These are phyloP conservation scores for Acipenser oxyrinchus DNA, from an alignment of 2,797 vertebrate genomes.

Conservation along the genomic window DNA sequence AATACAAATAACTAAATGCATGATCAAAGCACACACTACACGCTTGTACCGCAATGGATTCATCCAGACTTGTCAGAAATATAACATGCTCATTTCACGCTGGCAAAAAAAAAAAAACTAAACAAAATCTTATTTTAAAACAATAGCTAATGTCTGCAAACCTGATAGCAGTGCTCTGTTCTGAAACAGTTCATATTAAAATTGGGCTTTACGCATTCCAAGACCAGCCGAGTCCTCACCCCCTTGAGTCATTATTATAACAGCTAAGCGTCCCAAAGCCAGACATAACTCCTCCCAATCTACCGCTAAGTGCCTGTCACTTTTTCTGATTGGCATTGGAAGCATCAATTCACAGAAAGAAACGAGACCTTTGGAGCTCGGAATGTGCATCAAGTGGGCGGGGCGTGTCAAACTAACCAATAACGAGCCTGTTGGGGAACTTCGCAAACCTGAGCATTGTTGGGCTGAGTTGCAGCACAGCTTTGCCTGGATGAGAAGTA, in stretches of 20 bases:
- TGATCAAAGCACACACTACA: too few relatives aligned
- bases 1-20: too few relatives aligned
- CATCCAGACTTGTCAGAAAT: too few relatives aligned
- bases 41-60: too few relatives aligned
- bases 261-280: slow-evolving; percentile 18
- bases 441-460: slow-evolving; percentile 59
- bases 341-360: slow-evolving; percentile 21
- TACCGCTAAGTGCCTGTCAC: slow-evolving; percentile 1
- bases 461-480: slow-evolving; percentile 46
- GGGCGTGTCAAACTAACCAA: slow-evolving; percentile 42
- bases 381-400: slow-evolving; percentile 40
- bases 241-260: slow-evolving; percentile 30
- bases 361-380: slow-evolving; percentile 28
- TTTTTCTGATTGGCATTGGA: slow-evolving; percentile 37
- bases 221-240: slow-evolving; percentile 19
- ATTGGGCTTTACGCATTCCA: slow-evolving; percentile 9
- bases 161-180: neutral
- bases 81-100: too few relatives aligned
- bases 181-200: slow-evolving; percentile 13
- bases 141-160: neutral
- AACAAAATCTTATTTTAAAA: too few relatives aligned
- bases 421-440: slow-evolving; percentile 52
- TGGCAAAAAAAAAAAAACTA: too few relatives aligned
- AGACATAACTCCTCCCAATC: slow-evolving; percentile 35
- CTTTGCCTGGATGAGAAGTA: slow-evolving; percentile 52